Base-by-base conservation (phyloP, 2,113 vertebrate species). In the Shinisaurus crocodilurus region DNA sequence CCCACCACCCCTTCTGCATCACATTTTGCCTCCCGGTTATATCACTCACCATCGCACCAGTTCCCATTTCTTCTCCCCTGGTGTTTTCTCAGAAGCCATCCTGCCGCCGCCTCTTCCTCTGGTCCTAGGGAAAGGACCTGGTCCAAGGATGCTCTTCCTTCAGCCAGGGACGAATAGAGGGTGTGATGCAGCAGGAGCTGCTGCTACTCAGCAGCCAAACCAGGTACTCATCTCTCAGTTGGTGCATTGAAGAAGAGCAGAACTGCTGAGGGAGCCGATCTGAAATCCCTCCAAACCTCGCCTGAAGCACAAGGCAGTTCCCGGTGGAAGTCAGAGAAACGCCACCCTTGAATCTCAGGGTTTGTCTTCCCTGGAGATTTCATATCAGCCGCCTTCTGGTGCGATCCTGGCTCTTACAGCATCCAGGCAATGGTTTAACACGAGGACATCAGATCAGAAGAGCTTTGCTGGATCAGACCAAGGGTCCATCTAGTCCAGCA, bases 31-130 rank as follows among this genome's bases (percentile, higher is more conserved):
- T n/a, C 88, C 45, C n/a, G 32, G 67, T 63, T 1, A 12, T 18
- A 15, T 23, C 92, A 74, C 95, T 94, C 94, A 95, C 95, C 94
- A 94, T 86, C 95, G 90, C 91, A 97, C 97, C 94, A 97, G 93
- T 95, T 97, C 97, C 97, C 97, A 97, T 65, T 96, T 97, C 95
- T 95, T 97, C 95, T 97, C 96, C 50, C 96, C 97, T 9, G 94
- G 94, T 50, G 95, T 93, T 85, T 95, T 94, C 85, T 95, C 95
- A 37, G 93, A 90, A 85, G 95, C 96, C 97, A 97, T 97, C 32
- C 86, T 88, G n/a, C 63, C 20, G 20, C 79, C 1, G 82, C 45
- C 27, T 90, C 90, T 90, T 20, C 88, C n/a, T 70, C 86, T 57
- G 1, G 18, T 27, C 34, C 75, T 0, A 5, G 15, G 34, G 7